These are phyloP conservation scores for Suncus etruscus DNA, from an alignment of 2,113 vertebrate genomes.

Conservation along the genomic window DNA sequence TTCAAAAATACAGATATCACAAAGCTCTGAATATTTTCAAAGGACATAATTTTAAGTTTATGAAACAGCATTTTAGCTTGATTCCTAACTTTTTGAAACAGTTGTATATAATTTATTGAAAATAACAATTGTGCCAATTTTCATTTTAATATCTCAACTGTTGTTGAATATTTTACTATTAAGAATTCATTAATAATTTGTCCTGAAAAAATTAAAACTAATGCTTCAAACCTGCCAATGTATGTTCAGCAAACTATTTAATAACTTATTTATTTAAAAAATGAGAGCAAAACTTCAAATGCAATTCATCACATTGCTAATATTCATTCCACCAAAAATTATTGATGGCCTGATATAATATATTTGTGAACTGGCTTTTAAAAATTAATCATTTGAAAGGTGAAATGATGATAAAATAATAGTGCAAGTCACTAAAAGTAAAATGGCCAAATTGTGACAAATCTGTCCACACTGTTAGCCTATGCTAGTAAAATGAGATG, in stretches of 20 bases:
- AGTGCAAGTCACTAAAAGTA: constrained; percentile 15
- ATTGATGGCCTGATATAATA: neutral
- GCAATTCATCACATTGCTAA: constrained; percentile 23
- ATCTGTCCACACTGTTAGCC: neutral
- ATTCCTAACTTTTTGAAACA: constrained; percentile 29
- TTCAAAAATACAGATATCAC: constrained; percentile 11
- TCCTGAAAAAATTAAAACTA: constrained; percentile 42
- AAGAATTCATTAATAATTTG: constrained; percentile 22
- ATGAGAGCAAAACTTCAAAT: constrained; percentile 4
- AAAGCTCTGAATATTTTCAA: neutral
- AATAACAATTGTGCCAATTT: constrained; percentile 12
- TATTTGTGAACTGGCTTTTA: constrained; percentile 20
- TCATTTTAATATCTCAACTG: constrained; percentile 38
- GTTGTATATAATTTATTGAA: constrained; percentile 3
- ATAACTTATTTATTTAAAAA: constrained; percentile 16
- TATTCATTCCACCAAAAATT: constrained; percentile 21
- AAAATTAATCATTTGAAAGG: neutral
- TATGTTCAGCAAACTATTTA: neutral
- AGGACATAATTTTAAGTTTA: constrained; percentile 39
- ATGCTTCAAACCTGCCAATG: neutral
- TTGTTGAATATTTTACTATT: neutral
- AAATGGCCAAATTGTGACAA: constrained; percentile 33
- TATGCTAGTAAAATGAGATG: neutral
- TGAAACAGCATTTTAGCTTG: constrained; percentile 1
- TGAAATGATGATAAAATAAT: neutral